A percentile compares a stretch with the other conserved stretches of the same genome.
Evolutionary conservation across 2,888 invertebrate genomes (phyloP).

Genomic region (Ceratothoa steindachneri): DNA sequence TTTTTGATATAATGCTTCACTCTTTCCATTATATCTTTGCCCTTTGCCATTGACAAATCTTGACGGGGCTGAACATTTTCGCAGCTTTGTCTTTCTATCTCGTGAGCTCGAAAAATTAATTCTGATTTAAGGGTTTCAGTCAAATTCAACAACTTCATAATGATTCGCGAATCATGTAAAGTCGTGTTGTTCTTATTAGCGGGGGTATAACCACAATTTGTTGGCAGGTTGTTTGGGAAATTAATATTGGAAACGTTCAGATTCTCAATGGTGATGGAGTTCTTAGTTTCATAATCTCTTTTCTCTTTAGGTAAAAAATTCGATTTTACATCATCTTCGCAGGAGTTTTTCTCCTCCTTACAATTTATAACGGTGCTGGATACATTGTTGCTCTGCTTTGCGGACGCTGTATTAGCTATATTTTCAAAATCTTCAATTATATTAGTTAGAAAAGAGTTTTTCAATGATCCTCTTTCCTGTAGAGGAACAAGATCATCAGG

Average conservation of each 20-base stretch:
- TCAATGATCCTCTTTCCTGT: not conserved
- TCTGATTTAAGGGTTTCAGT: not conserved
- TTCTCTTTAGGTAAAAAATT: not conserved
- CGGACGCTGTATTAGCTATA: not conserved
- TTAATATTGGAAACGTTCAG: not conserved
- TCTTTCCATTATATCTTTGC: not conserved
- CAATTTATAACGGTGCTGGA: not conserved
- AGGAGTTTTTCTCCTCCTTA: not conserved
- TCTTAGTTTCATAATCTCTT: not conserved
- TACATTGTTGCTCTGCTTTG: not conserved
- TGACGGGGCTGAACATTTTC: not conserved
- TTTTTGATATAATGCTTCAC: not conserved
- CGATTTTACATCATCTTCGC: not conserved
- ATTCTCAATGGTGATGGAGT: not conserved
- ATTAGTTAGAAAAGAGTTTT: not conserved
- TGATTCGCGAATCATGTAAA: not conserved
- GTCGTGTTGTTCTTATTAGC: not conserved
- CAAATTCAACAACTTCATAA: not conserved
- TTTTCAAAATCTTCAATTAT: not conserved
- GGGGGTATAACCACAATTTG: not conserved
- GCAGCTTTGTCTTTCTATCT: not conserved
- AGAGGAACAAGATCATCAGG: not conserved
- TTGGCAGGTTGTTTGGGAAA: not conserved
- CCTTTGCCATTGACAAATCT: not conserved
- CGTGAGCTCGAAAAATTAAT: not conserved